Base-by-base conservation (phyloP, 2,113 vertebrate genomes). In the Antennarius striatus region DNA sequence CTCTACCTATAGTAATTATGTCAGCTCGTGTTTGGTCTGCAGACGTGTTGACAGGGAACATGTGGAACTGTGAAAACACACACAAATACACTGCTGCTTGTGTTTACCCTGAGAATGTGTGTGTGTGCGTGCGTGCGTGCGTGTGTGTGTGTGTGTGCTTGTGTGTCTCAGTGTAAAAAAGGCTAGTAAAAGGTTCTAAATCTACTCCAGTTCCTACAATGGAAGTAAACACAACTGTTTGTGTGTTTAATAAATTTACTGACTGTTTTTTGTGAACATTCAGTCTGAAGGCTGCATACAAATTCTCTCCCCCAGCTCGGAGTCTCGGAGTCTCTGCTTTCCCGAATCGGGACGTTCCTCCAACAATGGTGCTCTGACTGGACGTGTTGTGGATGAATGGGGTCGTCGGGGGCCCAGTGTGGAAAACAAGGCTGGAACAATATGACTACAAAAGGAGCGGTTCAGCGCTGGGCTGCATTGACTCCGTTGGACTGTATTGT, bases 1-100 rank as follows among this genome's bases (percentile, higher is more conserved):
- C 69, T 71, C 45, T 60, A 78, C 66, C 73, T 64, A 54, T 42
- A 46, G 71, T 82, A 74, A 85, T 83, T 66, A 79, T 83, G 77
- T 83, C 78, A 80, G 40, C 1, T 11, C 30, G 57, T 63, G 73
- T 85, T 88, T 83, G 77, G 70, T 77, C 82, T 83, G 66, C 68
- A 76, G 60, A 66, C 64, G 5, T 56, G 82, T 63, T 71, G 82
- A 86, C 69, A 71, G 63, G 16, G 17, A 32, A 70, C 77, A 78
- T 46, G 49, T 63, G 71, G 52, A 12, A 50, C 4, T 43, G 69
- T 36, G 22, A 63, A 59, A 15, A 57, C 65, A 70, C 65, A 70
- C 39, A 60, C 57, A 11, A 15, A 62, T 15, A 29, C n/a, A 68
- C 48, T 50, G 16, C 7, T 56, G n/a, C 4, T 2, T 12, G 32